Conservation (phyloP, 2,113 vertebrate genomes). For the Oostethus manadensis region DNA sequence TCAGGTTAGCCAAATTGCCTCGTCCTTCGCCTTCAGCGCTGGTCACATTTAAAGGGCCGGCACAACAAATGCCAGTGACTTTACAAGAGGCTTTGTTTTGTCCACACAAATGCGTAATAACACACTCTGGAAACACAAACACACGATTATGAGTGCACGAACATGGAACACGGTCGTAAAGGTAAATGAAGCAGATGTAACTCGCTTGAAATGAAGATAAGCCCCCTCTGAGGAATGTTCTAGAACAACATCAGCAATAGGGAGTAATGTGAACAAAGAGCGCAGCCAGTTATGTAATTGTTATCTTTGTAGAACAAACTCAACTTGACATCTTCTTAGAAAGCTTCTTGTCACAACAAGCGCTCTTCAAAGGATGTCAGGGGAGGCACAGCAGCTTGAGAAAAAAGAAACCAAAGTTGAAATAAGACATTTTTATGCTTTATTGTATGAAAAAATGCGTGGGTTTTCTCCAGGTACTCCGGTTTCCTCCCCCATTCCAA, state of each 20-base stretch:
- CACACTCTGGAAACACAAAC: conserved; percentile 21
- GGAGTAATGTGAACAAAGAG: too few relatives aligned
- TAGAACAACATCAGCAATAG: too few relatives aligned
- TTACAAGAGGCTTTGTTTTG: conserved; percentile 48
- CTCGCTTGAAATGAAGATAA: conserved; percentile 17
- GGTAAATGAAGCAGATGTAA: conserved; percentile 60
- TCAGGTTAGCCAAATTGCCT: conserved; percentile 43
- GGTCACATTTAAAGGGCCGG: conserved; percentile 56
- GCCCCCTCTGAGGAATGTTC: conserved; percentile 38
- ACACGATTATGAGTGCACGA: conserved; percentile 47
- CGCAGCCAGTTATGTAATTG: too few relatives aligned
- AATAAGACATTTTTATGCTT: too few relatives aligned
- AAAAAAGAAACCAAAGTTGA: too few relatives aligned
- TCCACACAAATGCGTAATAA: conserved; percentile 44
- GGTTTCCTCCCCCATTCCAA: too few relatives aligned
- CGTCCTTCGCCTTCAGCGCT: conserved; percentile 32
- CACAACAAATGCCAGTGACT: conserved; percentile 46
- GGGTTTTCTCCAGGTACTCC: too few relatives aligned
- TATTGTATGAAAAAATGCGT: too few relatives aligned
- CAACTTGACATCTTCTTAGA: too few relatives aligned
- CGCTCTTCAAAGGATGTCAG: too few relatives aligned
- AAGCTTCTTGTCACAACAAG: too few relatives aligned
- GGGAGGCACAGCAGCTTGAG: too few relatives aligned
- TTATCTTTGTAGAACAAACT: not conserved
- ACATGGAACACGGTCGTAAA: conserved; percentile 45